Conservation (phyloP, 2,797 vertebrate genomes). For the Mormyrops boulengeri region DNA sequence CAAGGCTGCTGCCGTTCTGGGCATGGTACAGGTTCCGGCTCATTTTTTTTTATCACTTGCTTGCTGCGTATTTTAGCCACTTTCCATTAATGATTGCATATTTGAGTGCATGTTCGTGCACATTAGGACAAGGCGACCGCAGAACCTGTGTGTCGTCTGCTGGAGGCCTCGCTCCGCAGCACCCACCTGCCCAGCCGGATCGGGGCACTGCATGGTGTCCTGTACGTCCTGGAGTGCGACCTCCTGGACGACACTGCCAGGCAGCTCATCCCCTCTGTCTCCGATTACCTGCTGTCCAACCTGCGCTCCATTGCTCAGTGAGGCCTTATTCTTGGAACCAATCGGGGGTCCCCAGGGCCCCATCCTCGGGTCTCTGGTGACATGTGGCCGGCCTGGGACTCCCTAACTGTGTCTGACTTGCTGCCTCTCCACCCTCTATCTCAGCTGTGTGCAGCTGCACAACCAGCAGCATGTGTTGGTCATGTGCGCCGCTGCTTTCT, state of each 20-base stretch:
- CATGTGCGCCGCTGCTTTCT: slow-evolving; percentile 94
- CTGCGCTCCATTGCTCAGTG: slow-evolving; percentile 82
- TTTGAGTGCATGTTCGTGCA: neutral
- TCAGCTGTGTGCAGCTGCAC: slow-evolving; percentile 85
- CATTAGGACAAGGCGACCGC: slow-evolving; percentile 86
- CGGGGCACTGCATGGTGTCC: slow-evolving; percentile 85
- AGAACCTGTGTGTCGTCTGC: slow-evolving; percentile 83
- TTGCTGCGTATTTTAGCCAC: neutral
- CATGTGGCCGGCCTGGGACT: neutral
- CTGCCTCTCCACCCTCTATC: slow-evolving; percentile 23
- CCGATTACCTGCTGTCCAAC: slow-evolving; percentile 87
- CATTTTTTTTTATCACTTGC: neutral
- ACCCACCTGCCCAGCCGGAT: slow-evolving; percentile 89
- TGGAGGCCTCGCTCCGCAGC: slow-evolving; percentile 86
- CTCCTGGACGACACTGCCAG: slow-evolving; percentile 89
- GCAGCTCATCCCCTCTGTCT: slow-evolving; percentile 83
- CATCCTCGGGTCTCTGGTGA: neutral
- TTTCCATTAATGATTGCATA: neutral
- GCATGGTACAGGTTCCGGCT: slow-evolving; percentile 70
- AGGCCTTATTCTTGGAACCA: slow-evolving; percentile 42
- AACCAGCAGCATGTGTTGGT: slow-evolving; percentile 96
- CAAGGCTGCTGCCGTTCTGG: slow-evolving; percentile 92
- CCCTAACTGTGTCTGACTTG: neutral
- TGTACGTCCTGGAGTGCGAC: slow-evolving; percentile 94
- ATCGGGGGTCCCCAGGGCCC: neutral